phyloP scores from a whole-genome alignment of 35 echinoderm and acorn worm genomes.

The Strongylocentrotus purpuratus region DNA sequence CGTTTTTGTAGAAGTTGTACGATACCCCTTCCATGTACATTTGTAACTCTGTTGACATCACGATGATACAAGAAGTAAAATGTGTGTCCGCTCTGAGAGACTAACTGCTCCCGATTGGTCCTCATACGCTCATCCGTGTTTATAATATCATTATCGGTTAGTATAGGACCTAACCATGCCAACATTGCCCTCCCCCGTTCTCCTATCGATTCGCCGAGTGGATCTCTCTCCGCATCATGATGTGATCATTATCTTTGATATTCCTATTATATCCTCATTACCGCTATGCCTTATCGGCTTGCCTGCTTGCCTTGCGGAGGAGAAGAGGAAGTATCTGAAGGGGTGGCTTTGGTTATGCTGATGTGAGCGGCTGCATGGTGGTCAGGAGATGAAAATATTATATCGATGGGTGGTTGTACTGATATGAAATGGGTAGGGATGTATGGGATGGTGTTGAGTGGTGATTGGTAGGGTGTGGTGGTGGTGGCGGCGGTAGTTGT shows the following conservation, averaged over 20 bases:
- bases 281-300: not conserved
- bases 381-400: not conserved
- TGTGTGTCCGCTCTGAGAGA: not conserved
- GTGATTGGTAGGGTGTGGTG: not conserved
- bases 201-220: slow-evolving; percentile 15
- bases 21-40: too few species aligned
- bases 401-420: not conserved
- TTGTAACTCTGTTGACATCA: too few species aligned
- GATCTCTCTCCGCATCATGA: not conserved
- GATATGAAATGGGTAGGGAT: not conserved
- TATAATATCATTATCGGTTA: slow-evolving; percentile 37
- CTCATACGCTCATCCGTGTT: not conserved
- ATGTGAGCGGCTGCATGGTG: not conserved
- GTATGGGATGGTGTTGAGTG: not conserved
- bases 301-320: not conserved
- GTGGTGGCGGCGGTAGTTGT: not conserved
- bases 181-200: not conserved
- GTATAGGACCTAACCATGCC: not conserved
- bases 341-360: not conserved
- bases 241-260: slow-evolving; percentile 41
- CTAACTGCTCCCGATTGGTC: not conserved
- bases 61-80: not conserved
- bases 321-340: not conserved
- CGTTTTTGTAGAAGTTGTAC: too few species aligned
- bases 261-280: slow-evolving; percentile 37